These are phyloP conservation scores for Corydoras maculifer DNA, from an alignment of 2,113 vertebrate species.

Conservation along the genomic window DNA sequence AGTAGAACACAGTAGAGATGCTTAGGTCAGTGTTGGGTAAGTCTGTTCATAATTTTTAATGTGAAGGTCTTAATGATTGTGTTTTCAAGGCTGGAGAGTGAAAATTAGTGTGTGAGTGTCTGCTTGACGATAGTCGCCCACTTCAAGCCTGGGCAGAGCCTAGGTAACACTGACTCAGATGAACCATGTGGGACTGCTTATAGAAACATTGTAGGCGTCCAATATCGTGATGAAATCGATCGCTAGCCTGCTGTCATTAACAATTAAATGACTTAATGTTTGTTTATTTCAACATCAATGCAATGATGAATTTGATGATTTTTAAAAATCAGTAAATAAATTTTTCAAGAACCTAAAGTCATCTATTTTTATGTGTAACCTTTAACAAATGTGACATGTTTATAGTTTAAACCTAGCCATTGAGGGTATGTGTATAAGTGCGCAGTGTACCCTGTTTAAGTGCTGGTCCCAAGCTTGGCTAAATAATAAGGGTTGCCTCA, in stretches of 20 bases:
- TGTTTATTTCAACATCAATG: too few relatives aligned
- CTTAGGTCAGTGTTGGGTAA: slow-evolving; percentile 26
- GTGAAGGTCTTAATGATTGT: slow-evolving; percentile 27
- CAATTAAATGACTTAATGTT: too few relatives aligned
- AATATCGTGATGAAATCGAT: slow-evolving; percentile 52
- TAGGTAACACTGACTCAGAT: slow-evolving; percentile 60
- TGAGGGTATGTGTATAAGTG: too few relatives aligned
- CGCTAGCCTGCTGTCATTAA: not conserved
- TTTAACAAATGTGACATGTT: not conserved
- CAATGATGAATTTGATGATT: too few relatives aligned
- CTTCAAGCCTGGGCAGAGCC: slow-evolving; percentile 53
- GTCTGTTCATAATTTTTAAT: slow-evolving; percentile 23
- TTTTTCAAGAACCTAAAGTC: too few relatives aligned
- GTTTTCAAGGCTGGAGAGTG: slow-evolving; percentile 14
- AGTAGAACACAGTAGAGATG: slow-evolving; percentile 30
- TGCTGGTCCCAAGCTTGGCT: too few relatives aligned
- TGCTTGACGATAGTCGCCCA: slow-evolving; percentile 59
- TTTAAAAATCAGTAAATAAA: too few relatives aligned
- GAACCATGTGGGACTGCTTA: slow-evolving; percentile 55
- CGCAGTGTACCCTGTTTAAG: too few relatives aligned
- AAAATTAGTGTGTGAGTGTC: slow-evolving; percentile 40
- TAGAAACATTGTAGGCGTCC: slow-evolving; percentile 60
- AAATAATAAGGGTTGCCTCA: too few relatives aligned
- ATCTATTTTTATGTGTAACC: too few relatives aligned
- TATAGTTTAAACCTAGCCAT: too few relatives aligned